Conservation (phyloP, 2,888 invertebrate genomes). For the Odontomyia ornata region DNA sequence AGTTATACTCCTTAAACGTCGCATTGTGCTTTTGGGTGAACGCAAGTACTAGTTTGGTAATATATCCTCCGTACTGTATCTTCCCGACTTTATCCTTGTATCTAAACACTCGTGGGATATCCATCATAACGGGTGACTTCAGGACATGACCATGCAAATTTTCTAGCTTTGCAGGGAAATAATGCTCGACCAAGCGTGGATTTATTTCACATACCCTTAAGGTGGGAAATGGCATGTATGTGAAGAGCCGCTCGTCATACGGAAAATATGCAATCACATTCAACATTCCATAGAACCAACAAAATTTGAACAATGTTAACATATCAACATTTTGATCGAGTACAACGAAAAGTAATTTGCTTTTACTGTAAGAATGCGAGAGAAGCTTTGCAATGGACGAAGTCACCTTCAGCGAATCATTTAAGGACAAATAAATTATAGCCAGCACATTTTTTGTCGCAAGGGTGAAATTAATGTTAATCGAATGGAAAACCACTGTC, state of each 20-base stretch:
- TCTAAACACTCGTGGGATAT: constrained; percentile 7
- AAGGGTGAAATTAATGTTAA: too few species aligned
- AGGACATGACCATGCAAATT: neutral
- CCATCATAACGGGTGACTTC: neutral
- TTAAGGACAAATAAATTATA: too few species aligned
- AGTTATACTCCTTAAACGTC: neutral
- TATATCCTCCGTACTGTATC: neutral
- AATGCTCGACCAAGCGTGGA: too few species aligned
- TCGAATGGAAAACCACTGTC: too few species aligned
- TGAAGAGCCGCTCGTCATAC: too few species aligned
- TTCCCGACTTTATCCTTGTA: neutral
- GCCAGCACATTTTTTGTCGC: too few species aligned
- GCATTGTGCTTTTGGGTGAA: neutral
- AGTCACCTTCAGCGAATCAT: too few species aligned
- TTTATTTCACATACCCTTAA: neutral
- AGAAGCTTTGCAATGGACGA: too few species aligned
- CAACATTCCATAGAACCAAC: neutral
- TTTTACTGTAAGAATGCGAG: too few species aligned
- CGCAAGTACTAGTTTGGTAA: neutral
- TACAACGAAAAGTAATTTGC: too few species aligned
- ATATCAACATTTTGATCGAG: too few species aligned
- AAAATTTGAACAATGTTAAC: neutral
- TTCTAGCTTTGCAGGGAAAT: neutral
- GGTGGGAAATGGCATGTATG: neutral
- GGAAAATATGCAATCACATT: neutral